Evolutionary conservation across 2,113 vertebrate species (phyloP), one percentile per base, ranked within the genome.

Genomic region (Aegithalos caudatus): DNA sequence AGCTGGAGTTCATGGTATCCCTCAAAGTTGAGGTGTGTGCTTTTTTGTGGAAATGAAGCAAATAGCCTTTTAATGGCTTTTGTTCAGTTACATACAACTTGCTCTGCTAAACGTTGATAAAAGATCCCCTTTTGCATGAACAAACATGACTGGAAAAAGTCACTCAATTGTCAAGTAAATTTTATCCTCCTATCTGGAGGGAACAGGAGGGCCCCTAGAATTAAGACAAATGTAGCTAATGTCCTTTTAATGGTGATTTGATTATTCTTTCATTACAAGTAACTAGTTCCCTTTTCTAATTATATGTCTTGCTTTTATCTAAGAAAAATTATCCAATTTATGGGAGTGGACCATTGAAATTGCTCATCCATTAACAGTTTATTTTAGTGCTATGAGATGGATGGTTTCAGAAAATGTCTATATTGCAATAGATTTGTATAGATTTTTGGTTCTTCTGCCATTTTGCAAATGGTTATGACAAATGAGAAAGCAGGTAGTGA

Each of bases 241-340:
- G 88, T 89, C 70, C 37, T 60, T 79, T 61, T 91, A 92, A 95
- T 95, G 84, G 58, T 91, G 78, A 95, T 96, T 87, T 96, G 87
- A 94, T 94, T 94, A 91, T 90, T 88, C 61, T 78, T 93, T 95
- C 80, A 44, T 95, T 90, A 88, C 67, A 90, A 86, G 76, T 93
- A 93, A 85, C 78, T 84, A 60, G 81, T 85, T 92, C 91, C 61
- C 86, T 90, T 95, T 94, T 95, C 86, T 92, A 95, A 97, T 96
- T 94, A 93, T 66, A 80, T 54, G 27, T 50, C 71, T 92, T 90
- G 53, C 66, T 95, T 96, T 94, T 94, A 69, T 91, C 81, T 72
- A 73, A 88, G 69, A 95, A 90, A 90, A 92, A 92, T 94, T 45
- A 79, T 56, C 54, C 56, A 47, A 6, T 91, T 83, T 71, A 70